Conservation (phyloP, 2,113 vertebrate genomes). For the Rafetus swinhoei region DNA sequence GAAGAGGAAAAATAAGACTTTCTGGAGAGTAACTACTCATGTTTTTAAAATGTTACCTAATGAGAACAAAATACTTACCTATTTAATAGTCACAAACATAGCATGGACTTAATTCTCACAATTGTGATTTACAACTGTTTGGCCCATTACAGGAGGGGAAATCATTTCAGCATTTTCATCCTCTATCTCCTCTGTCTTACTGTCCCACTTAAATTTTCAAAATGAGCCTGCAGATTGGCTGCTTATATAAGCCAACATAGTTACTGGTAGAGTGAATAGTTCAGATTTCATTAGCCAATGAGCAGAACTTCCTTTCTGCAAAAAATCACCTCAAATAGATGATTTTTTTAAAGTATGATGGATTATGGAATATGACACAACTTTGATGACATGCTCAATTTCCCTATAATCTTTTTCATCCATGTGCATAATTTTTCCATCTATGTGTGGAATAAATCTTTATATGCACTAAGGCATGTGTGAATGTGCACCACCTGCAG, state of each 20-base stretch:
- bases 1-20: background rate
- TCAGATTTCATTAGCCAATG: conserved; percentile 61
- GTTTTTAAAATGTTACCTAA: background rate
- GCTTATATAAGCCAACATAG: background rate
- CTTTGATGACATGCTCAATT: background rate
- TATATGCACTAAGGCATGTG: too few relatives aligned
- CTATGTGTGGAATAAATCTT: too few relatives aligned
- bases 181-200: background rate
- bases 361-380: conserved; percentile 33
- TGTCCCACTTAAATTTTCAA: conserved; percentile 34
- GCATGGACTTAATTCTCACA: background rate
- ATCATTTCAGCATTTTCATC: conserved; percentile 9
- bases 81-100: background rate
- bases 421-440: too few relatives aligned
- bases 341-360: conserved; percentile 37
- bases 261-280: conserved; percentile 26
- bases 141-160: conserved; percentile 12
- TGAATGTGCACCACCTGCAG: too few relatives aligned
- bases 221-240: background rate
- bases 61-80: background rate
- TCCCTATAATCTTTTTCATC: too few relatives aligned
- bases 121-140: background rate
- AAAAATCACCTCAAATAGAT: conserved; percentile 54
- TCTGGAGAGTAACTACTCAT: background rate
- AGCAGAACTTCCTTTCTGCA: conserved; percentile 37